Conservation (phyloP, 1,140 invertebrate genomes). For the Ephestia elutella region DNA sequence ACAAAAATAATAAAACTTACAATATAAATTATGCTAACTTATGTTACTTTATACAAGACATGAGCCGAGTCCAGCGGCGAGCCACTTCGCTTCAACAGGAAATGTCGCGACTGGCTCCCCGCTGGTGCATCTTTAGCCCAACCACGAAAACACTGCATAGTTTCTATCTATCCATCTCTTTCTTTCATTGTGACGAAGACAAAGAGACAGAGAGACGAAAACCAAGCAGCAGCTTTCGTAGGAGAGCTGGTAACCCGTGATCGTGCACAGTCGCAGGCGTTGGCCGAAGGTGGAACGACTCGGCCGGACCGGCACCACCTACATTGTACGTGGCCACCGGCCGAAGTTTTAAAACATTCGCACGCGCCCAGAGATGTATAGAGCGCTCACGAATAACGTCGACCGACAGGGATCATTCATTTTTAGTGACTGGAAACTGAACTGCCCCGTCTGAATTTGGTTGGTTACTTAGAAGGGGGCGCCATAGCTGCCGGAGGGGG, state of each 20-base stretch:
- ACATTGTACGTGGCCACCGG: conserved; percentile 63
- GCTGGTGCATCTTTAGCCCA: conserved; percentile 12
- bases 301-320: conserved; percentile 52
- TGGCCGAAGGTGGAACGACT: conserved; percentile 46
- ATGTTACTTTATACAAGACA: conserved; percentile 70
- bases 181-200: background rate
- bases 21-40: conserved; percentile 64
- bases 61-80: conserved; percentile 52
- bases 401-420: conserved; percentile 13
- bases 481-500: conserved; percentile 77
- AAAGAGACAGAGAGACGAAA: conserved; percentile 17
- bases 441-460: conserved; percentile 2
- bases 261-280: conserved; percentile 70
- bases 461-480: conserved; percentile 69
- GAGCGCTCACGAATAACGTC: conserved; percentile 44
- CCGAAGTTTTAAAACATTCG: conserved; percentile 51
- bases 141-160: conserved; percentile 9
- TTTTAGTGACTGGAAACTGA: background rate
- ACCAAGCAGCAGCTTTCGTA: conserved; percentile 33
- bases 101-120: background rate
- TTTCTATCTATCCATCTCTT: background rate
- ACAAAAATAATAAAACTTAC: conserved; percentile 57
- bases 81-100: conserved; percentile 45
- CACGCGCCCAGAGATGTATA: conserved; percentile 30
- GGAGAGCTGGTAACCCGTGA: conserved; percentile 45